These are phyloP conservation scores for Danaus chrysippus DNA, from an alignment of 2,888 invertebrate genomes.

Conservation along the genomic window DNA sequence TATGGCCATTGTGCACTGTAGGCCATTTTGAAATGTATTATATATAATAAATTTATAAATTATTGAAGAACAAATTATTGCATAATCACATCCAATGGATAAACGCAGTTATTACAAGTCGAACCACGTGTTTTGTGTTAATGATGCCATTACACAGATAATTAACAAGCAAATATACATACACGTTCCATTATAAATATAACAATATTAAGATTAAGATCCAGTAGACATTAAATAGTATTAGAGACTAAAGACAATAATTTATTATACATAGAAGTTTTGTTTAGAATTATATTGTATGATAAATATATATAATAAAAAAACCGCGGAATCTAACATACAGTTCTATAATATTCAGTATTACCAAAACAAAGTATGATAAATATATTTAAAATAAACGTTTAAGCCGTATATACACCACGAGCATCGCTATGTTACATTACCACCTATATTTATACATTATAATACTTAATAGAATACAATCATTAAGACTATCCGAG, in stretches of 20 bases:
- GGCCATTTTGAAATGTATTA: background rate
- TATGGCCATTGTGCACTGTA: background rate
- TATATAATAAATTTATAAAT: background rate
- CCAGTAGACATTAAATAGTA: background rate
- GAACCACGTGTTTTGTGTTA: background rate
- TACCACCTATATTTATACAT: constrained; percentile 34
- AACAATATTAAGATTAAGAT: constrained; percentile 1
- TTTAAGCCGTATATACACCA: constrained; percentile 31
- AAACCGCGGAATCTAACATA: too few relatives aligned
- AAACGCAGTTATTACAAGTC: background rate
- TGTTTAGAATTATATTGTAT: too few relatives aligned
- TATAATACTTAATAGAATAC: constrained; percentile 71
- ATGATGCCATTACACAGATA: background rate
- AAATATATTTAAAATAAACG: background rate
- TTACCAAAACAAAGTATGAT: background rate
- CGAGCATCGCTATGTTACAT: constrained; percentile 36
- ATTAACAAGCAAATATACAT: constrained; percentile 5
- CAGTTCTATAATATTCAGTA: too few relatives aligned
- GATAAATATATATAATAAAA: too few relatives aligned
- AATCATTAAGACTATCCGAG: constrained; percentile 37
- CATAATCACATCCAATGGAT: constrained; percentile 8
- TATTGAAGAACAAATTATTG: constrained; percentile 5
- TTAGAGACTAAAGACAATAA: background rate
- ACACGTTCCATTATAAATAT: background rate
- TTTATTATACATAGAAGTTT: background rate